These are phyloP conservation scores for Anneissia japonica DNA, from an alignment of 35 echinoderm and acorn worm species.

Conservation along the genomic window DNA sequence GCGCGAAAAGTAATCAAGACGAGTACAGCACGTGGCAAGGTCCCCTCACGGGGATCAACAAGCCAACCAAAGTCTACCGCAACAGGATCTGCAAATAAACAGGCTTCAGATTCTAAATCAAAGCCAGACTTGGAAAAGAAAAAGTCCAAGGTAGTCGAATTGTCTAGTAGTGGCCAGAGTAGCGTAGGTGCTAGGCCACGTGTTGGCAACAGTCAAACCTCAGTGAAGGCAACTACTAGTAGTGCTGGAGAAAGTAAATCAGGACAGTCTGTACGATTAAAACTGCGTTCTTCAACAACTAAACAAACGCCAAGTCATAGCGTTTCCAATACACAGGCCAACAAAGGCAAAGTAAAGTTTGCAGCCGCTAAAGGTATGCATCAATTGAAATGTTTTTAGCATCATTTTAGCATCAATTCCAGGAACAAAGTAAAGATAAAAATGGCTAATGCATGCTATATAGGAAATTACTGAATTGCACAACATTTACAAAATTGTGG, in stretches of 20 bases:
- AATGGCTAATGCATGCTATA: no score
- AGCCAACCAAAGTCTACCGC: constrained; percentile 25
- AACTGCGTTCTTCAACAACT: neutral
- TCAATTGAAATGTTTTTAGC: no score
- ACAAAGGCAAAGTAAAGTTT: neutral
- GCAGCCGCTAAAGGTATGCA: neutral
- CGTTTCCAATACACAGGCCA: neutral
- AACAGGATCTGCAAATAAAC: constrained; percentile 18
- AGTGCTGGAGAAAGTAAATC: neutral
- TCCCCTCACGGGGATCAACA: constrained; percentile 3
- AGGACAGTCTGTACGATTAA: neutral
- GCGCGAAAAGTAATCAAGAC: constrained; percentile 48
- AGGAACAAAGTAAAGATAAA: no score
- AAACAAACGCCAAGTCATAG: neutral
- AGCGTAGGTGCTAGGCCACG: neutral
- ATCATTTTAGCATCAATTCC: no score
- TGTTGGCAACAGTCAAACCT: neutral
- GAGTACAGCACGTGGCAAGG: constrained; percentile 31
- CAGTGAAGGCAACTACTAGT: neutral
- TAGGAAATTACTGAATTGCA: no score
- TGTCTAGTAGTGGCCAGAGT: neutral
- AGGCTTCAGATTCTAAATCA: constrained; percentile 7
- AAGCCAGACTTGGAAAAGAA: constrained; percentile 16
- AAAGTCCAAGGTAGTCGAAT: neutral
- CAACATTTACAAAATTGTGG: no score